phyloP scores from a whole-genome alignment of 2,888 invertebrate species.

The Pammene fasciana region DNA sequence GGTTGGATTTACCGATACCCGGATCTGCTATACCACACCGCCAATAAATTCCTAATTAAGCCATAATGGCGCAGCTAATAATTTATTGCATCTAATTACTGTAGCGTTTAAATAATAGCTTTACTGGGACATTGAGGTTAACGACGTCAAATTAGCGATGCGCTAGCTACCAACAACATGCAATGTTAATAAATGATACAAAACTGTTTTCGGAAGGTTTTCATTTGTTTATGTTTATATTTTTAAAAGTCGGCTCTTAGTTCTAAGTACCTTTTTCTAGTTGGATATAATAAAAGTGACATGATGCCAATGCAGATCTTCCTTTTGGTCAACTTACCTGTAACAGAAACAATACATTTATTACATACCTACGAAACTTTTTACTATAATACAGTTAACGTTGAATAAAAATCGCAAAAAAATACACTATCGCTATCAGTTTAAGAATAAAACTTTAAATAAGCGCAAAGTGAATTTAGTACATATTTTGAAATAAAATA shows the following conservation, averaged over 20 bases:
- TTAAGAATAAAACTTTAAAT: no score
- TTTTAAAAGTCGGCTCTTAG: neutral
- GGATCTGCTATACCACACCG: neutral
- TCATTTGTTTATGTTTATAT: no score
- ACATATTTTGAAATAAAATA: no score
- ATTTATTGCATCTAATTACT: neutral
- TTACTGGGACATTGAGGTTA: neutral
- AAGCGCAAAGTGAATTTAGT: no score
- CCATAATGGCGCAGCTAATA: constrained; percentile 12
- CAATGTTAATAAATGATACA: neutral
- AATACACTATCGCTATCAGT: no score
- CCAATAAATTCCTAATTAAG: constrained; percentile 13
- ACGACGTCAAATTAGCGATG: neutral
- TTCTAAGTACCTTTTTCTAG: no score
- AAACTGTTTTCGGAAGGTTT: no score
- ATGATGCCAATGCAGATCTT: neutral
- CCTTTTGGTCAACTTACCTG: constrained; percentile 1
- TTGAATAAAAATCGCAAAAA: neutral
- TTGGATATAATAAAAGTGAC: neutral
- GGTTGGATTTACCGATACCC: constrained; percentile 22
- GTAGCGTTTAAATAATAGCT: neutral
- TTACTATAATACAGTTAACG: neutral
- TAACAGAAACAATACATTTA: constrained; percentile 2
- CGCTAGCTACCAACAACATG: neutral
- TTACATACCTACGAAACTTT: neutral